These are phyloP conservation scores for Tragelaphus imberbis DNA, from an alignment of 2,113 vertebrate genomes.

Conservation along the genomic window DNA sequence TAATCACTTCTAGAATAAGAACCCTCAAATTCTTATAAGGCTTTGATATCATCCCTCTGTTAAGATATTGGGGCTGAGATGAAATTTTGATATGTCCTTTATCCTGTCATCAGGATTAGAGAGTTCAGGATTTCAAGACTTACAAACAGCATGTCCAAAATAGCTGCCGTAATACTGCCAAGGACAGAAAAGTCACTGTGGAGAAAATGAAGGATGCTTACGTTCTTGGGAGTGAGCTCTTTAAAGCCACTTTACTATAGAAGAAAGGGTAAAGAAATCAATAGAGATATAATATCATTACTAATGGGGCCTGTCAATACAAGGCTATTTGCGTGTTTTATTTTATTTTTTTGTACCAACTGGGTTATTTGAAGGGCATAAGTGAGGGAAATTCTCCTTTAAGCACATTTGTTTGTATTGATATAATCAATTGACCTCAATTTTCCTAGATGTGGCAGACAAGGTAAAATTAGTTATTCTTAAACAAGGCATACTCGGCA, in stretches of 20 bases:
- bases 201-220: constrained; percentile 20
- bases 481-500: neutral
- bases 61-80: neutral
- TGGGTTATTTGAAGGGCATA: constrained; percentile 12
- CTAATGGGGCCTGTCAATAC: neutral
- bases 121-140: neutral
- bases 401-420: neutral
- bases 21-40: neutral
- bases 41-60: neutral
- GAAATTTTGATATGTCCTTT: neutral
- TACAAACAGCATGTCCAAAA: neutral
- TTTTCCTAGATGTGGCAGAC: neutral
- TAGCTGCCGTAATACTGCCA: neutral
- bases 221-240: neutral
- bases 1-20: neutral
- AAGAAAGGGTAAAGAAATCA: neutral
- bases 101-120: neutral
- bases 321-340: neutral
- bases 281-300: neutral
- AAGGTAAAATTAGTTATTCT: neutral
- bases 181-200: neutral
- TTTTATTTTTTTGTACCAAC: neutral
- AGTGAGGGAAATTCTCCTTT: neutral
- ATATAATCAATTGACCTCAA: neutral
- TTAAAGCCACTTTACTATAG: neutral